Base-by-base conservation (phyloP, 1,140 invertebrate species). In the Eumeta japonica region DNA sequence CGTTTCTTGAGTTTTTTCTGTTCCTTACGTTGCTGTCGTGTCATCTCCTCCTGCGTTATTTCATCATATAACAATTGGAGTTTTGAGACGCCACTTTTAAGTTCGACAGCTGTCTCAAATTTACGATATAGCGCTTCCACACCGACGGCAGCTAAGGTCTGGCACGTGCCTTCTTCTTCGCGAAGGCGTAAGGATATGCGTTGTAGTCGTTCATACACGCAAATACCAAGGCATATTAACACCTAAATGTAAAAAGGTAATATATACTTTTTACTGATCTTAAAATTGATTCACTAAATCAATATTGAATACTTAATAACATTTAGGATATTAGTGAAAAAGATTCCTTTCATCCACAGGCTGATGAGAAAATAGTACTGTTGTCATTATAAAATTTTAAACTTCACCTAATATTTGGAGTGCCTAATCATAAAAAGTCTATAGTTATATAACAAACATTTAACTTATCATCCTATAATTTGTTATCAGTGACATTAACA, bases 81-180 rank as follows among this genome's bases (percentile, higher is more conserved):
- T 59, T 94, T 91, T 5, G 90, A 89, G 3, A 92, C 84, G 17
- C 92, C 92, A 62, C 87, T 87, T 63, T 94, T 94, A 7, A 82
- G 79, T 72, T 95, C 92, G 18, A 96, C 84, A 7, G 89, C 88
- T 46, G 86, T 86, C 81, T 93, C 87, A 73, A 94, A 95, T 64
- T 87, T 94, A 48, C 89, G 84, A 52, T 86, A 87, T 9, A 96
- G 74, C 4, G 89, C 87, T 61, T 93, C 88, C 2, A 94, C 82
- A 1, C 88, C 89, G 7, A 94, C 87, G 37, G 89, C 91, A 35
- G 90, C 90, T 35, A 96, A 81, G 35, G 94, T 87, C 74, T 92
- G 89, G 76, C 90, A 94, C 2, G 92, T 90, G 55, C 89, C 88
- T 63, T 95, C 91, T 68, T 94, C 91, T 64, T 93, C 90, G 37